These are phyloP conservation scores for Cyprinus carpio DNA, from an alignment of 2,113 vertebrate genomes.

Conservation along the genomic window DNA sequence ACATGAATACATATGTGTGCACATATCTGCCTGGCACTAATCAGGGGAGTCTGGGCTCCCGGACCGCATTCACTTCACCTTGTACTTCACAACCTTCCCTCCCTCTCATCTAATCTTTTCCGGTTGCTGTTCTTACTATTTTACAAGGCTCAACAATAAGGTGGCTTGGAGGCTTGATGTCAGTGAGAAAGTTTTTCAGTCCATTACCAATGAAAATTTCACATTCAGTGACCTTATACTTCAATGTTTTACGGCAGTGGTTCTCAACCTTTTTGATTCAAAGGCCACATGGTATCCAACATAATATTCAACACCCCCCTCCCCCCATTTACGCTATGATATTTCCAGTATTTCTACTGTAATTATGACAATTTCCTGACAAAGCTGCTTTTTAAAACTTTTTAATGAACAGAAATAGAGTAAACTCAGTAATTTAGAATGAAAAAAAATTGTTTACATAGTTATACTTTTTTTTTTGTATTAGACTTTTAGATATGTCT, in stretches of 20 bases:
- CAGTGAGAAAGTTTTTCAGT: neutral
- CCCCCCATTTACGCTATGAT: neutral
- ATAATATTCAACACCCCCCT: neutral
- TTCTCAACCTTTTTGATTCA: neutral
- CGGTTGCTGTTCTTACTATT: neutral
- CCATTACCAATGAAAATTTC: neutral
- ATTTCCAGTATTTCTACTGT: neutral
- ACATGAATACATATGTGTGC: conserved; percentile 23
- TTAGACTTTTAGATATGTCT: too few relatives aligned
- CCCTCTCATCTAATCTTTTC: conserved; percentile 27
- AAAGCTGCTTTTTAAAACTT: too few relatives aligned
- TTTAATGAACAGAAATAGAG: too few relatives aligned
- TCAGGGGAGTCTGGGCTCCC: conserved; percentile 5
- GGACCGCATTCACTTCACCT: conserved; percentile 1
- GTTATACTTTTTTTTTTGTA: too few relatives aligned
- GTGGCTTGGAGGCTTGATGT: neutral
- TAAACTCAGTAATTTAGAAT: too few relatives aligned
- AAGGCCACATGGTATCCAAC: neutral
- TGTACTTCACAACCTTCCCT: conserved; percentile 7
- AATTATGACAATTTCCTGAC: neutral
- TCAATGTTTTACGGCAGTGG: neutral
- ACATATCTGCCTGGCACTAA: conserved; percentile 31
- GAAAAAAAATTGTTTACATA: too few relatives aligned
- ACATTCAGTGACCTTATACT: neutral
- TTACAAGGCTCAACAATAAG: neutral